Evolutionary conservation across 2,797 vertebrate genomes (phyloP).

Genomic region (Pyrrhura leucotis): DNA sequence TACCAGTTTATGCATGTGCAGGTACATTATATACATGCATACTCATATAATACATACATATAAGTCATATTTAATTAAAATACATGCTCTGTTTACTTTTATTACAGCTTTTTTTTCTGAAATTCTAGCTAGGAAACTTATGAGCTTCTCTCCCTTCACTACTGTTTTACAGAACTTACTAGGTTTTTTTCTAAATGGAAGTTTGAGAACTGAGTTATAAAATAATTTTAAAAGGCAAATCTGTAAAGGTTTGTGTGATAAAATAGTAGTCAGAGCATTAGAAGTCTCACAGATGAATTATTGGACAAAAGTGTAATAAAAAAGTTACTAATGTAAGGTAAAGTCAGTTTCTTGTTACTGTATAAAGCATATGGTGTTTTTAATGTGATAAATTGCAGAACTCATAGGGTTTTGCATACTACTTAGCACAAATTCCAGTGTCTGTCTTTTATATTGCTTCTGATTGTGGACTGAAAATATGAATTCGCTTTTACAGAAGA

Average conservation of each 20-base stretch:
- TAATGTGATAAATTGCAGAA: constrained; percentile 29
- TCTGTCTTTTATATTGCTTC: neutral
- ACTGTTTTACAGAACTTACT: neutral
- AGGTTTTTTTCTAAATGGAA: neutral
- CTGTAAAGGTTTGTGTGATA: neutral
- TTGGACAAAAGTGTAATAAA: constrained; percentile 27
- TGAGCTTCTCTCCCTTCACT: neutral
- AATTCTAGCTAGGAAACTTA: neutral
- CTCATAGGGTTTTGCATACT: neutral
- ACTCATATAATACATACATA: neutral
- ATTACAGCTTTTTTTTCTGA: neutral
- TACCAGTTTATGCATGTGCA: neutral
- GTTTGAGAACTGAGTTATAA: neutral
- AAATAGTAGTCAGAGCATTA: neutral
- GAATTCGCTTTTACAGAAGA: neutral
- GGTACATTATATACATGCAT: neutral
- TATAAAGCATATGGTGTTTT: constrained; percentile 44
- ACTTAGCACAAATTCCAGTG: neutral
- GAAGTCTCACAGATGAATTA: constrained; percentile 13
- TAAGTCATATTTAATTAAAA: neutral
- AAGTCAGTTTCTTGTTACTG: constrained; percentile 27
- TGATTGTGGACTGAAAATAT: neutral
- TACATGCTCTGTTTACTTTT: neutral
- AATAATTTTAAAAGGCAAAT: neutral
- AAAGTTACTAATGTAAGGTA: constrained; percentile 17